Conservation (phyloP, 2,113 vertebrate genomes). For the Python bivittatus region DNA sequence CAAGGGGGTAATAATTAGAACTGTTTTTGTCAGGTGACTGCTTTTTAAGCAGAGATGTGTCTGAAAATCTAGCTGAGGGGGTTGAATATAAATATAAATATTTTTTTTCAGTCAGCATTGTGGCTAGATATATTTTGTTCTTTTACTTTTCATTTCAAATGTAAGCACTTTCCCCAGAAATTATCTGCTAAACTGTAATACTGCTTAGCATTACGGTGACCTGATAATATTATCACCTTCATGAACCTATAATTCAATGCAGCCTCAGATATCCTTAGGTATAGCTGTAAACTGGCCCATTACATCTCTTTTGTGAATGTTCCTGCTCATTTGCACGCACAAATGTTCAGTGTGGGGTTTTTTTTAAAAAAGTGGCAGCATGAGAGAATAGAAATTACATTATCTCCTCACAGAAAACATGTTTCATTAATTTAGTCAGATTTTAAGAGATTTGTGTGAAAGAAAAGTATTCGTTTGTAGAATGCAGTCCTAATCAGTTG, state of each 20-base stretch:
- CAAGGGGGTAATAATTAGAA: slow-evolving; percentile 83
- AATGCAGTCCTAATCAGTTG: background rate
- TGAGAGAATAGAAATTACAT: slow-evolving; percentile 20
- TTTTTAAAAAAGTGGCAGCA: background rate
- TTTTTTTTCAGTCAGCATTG: slow-evolving; percentile 86
- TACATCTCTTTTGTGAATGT: slow-evolving; percentile 42
- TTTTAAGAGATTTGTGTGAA: background rate
- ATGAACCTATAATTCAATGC: slow-evolving; percentile 62
- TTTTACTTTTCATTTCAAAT: slow-evolving; percentile 79
- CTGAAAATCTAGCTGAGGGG: slow-evolving; percentile 83
- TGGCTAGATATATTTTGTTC: slow-evolving; percentile 73
- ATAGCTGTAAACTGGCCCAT: slow-evolving; percentile 56
- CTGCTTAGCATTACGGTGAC: slow-evolving; percentile 65
- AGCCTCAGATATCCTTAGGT: slow-evolving; percentile 55
- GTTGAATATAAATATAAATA: slow-evolving; percentile 88
- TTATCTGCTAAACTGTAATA: slow-evolving; percentile 85
- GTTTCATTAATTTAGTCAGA: background rate
- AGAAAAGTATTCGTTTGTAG: background rate
- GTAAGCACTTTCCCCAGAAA: slow-evolving; percentile 87
- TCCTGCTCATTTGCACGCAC: slow-evolving; percentile 24
- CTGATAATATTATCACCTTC: slow-evolving; percentile 64
- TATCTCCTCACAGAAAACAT: slow-evolving; percentile 3
- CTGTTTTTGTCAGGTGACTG: slow-evolving; percentile 81
- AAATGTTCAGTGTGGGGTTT: slow-evolving; percentile 31
- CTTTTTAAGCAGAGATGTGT: slow-evolving; percentile 78